Evolutionary conservation across 2,113 vertebrate species (phyloP).

Genomic region (Phaethon lepturus): DNA sequence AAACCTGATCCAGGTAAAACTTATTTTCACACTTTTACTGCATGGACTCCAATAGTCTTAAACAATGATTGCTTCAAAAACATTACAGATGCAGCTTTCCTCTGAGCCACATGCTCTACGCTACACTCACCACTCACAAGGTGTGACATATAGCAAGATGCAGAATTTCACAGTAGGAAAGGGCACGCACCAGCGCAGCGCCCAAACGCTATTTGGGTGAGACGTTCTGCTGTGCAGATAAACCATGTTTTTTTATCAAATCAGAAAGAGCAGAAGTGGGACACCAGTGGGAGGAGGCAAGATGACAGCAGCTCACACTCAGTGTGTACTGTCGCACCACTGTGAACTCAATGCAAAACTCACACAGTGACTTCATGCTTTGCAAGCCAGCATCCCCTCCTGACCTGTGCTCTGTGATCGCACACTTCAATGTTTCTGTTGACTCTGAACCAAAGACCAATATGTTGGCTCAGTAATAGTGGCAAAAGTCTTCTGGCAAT

Average conservation of each 20-base stretch:
- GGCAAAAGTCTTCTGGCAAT: background rate
- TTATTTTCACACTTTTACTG: background rate
- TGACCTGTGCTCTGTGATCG: background rate
- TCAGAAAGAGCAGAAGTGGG: background rate
- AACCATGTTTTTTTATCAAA: background rate
- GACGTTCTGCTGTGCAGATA: background rate
- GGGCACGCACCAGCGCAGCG: accelerated
- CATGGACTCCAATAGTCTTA: background rate
- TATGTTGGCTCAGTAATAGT: background rate
- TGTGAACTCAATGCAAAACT: background rate
- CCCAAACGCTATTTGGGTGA: background rate
- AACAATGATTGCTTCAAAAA: background rate
- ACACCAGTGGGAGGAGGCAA: background rate
- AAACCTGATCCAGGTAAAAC: background rate
- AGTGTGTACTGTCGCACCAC: background rate
- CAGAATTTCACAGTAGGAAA: background rate
- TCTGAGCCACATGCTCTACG: accelerated
- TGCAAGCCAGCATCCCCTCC: background rate
- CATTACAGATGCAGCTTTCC: accelerated
- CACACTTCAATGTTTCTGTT: accelerated
- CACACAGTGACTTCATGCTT: background rate
- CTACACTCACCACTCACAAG: accelerated
- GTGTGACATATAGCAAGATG: background rate
- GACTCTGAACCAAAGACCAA: background rate
- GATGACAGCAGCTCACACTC: background rate